Conservation (phyloP, 2,888 invertebrate species). For the Orgyia antiqua region DNA sequence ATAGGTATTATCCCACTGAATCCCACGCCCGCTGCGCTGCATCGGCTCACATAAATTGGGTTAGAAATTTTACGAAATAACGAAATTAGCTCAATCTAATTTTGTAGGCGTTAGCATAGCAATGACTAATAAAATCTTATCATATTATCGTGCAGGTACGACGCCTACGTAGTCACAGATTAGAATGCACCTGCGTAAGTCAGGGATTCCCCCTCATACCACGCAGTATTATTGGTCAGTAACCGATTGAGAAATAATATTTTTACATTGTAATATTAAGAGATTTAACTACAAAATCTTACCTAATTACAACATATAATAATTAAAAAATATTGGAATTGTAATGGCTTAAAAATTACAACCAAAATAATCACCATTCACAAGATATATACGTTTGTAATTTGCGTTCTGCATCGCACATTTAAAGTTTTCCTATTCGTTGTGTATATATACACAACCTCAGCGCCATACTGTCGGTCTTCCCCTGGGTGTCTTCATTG, state of each 20-base stretch:
- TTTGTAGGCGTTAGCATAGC: too few species aligned
- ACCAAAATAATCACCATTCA: neutral
- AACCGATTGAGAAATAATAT: too few species aligned
- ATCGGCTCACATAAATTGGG: too few species aligned
- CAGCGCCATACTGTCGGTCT: constrained; percentile 1
- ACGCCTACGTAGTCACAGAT: neutral
- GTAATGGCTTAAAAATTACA: neutral
- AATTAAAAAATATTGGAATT: neutral
- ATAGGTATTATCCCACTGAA: too few species aligned
- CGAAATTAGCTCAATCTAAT: too few species aligned
- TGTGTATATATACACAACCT: constrained; percentile 3
- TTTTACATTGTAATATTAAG: too few species aligned
- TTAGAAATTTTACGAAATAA: too few species aligned
- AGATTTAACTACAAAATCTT: neutral
- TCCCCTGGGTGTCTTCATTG: constrained; percentile 7
- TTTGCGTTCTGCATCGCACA: constrained; percentile 4
- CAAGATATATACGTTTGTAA: neutral
- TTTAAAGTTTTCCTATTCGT: neutral
- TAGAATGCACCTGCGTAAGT: neutral
- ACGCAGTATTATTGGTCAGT: constrained; percentile 1
- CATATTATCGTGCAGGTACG: too few species aligned
- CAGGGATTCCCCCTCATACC: constrained; percentile 2
- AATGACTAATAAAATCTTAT: too few species aligned
- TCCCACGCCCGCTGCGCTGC: too few species aligned
- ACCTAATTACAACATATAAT: neutral